A percentile compares a stretch with the other conserved stretches of the same genome.
Evolutionary conservation across 2,888 invertebrate genomes (phyloP).

Genomic region (Lucinisca nassula): DNA sequence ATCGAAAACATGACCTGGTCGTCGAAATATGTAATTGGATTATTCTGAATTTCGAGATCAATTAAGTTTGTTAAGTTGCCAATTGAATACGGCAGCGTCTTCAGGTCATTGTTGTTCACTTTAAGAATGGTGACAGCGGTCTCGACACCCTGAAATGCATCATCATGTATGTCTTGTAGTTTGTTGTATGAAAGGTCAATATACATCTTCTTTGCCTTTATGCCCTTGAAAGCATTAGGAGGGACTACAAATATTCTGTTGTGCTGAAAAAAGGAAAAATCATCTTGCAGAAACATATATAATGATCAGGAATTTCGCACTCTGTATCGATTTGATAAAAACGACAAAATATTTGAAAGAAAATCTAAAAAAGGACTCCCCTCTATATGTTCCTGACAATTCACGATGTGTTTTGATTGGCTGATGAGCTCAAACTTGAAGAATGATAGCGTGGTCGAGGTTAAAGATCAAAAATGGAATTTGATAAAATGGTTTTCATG

Average conservation of each 20-base stretch:
- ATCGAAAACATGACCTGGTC: neutral
- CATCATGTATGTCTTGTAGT: neutral
- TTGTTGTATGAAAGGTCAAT: neutral
- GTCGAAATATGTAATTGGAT: neutral
- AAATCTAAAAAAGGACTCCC: too few relatives aligned
- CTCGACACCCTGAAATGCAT: neutral
- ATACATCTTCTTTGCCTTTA: neutral
- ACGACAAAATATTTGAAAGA: too few relatives aligned
- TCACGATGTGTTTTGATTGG: too few relatives aligned
- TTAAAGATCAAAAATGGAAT: too few relatives aligned
- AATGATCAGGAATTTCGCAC: too few relatives aligned
- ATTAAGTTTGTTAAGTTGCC: neutral
- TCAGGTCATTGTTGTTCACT: neutral
- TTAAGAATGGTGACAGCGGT: neutral
- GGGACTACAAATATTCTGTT: neutral
- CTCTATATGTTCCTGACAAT: too few relatives aligned
- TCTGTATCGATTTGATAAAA: too few relatives aligned
- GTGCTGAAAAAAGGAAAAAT: constrained; percentile 2
- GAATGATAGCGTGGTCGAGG: too few relatives aligned
- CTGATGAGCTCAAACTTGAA: too few relatives aligned
- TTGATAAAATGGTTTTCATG: too few relatives aligned
- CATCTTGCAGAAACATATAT: too few relatives aligned
- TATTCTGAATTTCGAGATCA: neutral
- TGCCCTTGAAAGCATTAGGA: neutral
- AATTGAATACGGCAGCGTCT: neutral